Percentiles rank a stretch among this genome's conserved stretches.
Conservation (phyloP, 2,888 invertebrate genomes). For the Habrosyne pyritoides region DNA sequence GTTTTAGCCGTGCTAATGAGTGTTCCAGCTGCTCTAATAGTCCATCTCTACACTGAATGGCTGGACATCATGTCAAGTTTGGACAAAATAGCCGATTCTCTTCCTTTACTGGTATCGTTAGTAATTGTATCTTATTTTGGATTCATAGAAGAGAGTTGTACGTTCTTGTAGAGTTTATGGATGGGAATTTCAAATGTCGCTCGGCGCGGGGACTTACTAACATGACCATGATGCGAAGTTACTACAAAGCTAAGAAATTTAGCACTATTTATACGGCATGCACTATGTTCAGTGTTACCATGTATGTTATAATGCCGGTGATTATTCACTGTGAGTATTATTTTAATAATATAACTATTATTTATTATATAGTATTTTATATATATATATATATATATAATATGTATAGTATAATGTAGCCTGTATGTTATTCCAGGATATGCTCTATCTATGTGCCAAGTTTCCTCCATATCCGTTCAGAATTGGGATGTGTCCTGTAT, state of each 20-base stretch:
- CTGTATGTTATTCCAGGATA: no score
- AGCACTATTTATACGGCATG: constrained; percentile 67
- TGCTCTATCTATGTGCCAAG: no score
- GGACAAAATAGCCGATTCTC: constrained; percentile 60
- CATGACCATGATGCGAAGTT: constrained; percentile 68
- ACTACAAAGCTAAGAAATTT: constrained; percentile 57
- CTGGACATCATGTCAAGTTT: constrained; percentile 61
- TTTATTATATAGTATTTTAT: no score
- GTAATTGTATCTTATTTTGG: constrained; percentile 61
- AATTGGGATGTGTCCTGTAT: no score
- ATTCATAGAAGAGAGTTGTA: constrained; percentile 55
- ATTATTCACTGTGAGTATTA: constrained; percentile 66
- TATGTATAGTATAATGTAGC: no score
- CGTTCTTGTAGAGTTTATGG: constrained; percentile 56
- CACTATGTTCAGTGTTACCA: constrained; percentile 64
- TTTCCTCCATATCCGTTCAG: no score
- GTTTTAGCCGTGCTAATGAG: constrained; percentile 57
- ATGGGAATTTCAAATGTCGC: constrained; percentile 59
- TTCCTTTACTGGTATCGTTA: constrained; percentile 59
- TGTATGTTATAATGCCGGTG: constrained; percentile 63
- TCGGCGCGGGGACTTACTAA: constrained; percentile 71
- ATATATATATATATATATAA: no score
- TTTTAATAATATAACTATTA: no score
- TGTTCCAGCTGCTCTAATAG: constrained; percentile 42
- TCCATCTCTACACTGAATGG: constrained; percentile 64